Conservation (phyloP, 2,888 invertebrate genomes). For the Sarcophaga caerulescens region DNA sequence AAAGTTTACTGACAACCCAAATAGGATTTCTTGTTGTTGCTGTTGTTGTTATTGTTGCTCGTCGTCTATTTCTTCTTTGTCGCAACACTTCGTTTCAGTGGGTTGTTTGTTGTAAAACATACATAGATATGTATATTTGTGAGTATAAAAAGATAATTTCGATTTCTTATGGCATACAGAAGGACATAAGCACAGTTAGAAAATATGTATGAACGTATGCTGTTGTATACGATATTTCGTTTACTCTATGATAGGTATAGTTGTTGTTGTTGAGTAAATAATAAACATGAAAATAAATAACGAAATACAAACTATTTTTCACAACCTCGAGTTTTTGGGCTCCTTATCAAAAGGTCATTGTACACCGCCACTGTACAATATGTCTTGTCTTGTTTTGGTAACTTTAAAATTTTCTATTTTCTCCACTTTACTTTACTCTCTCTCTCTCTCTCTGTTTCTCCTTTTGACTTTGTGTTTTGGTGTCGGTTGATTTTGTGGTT, state of each 20-base stretch:
- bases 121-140: neutral
- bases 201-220: too few species aligned
- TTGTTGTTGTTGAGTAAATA: slow-evolving; percentile 19
- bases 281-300: slow-evolving; percentile 24
- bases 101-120: neutral
- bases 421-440: neutral
- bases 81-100: neutral
- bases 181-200: too few species aligned
- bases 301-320: slow-evolving; percentile 6
- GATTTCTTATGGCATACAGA: too few species aligned
- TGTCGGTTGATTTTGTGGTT: slow-evolving; percentile 39
- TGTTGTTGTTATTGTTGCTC: neutral
- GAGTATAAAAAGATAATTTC: too few species aligned
- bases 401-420: neutral
- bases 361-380: slow-evolving; percentile 2
- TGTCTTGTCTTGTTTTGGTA: slow-evolving; percentile 16
- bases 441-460: neutral
- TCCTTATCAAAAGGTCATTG: slow-evolving; percentile 52
- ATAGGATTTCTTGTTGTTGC: slow-evolving; percentile 36
- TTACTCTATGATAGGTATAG: neutral
- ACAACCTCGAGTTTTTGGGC: neutral
- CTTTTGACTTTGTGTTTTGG: neutral
- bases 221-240: too few species aligned
- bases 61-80: neutral
- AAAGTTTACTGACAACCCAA: slow-evolving; percentile 71